Evolutionary conservation across 2,113 vertebrate genomes (phyloP).

Genomic region (Callopanchax toddi): DNA sequence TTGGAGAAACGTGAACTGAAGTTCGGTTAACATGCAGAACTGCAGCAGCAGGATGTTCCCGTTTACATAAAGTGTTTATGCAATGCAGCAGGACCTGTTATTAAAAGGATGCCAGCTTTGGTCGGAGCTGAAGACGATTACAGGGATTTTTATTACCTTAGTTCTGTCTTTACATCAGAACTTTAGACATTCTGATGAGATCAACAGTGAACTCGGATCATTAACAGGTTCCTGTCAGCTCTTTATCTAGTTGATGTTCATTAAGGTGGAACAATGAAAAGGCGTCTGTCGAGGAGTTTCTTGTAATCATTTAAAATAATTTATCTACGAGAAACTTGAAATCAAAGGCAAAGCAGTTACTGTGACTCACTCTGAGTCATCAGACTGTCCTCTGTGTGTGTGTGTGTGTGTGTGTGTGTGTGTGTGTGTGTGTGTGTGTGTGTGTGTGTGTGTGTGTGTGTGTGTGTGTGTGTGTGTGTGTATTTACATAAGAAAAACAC

Average conservation of each 20-base stretch:
- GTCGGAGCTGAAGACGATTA: neutral
- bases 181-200: neutral
- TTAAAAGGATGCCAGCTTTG: neutral
- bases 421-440: too few species aligned
- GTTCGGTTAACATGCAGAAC: neutral
- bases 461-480: too few species aligned
- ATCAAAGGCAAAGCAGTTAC: neutral
- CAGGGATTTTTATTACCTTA: too few species aligned
- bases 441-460: too few species aligned
- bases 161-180: neutral
- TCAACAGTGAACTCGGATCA: neutral
- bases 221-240: neutral
- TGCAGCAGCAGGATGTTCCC: neutral
- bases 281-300: neutral
- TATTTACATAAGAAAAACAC: neutral
- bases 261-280: neutral
- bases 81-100: slow-evolving; percentile 7
- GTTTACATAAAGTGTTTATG: neutral
- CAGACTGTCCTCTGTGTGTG: slow-evolving; percentile 10
- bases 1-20: neutral
- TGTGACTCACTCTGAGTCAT: slow-evolving; percentile 53
- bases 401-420: too few species aligned
- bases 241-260: neutral
- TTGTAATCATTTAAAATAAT: neutral
- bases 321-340: neutral